These are phyloP conservation scores for Netelia fuscicornis DNA, from an alignment of 2,888 invertebrate genomes.

Conservation along the genomic window DNA sequence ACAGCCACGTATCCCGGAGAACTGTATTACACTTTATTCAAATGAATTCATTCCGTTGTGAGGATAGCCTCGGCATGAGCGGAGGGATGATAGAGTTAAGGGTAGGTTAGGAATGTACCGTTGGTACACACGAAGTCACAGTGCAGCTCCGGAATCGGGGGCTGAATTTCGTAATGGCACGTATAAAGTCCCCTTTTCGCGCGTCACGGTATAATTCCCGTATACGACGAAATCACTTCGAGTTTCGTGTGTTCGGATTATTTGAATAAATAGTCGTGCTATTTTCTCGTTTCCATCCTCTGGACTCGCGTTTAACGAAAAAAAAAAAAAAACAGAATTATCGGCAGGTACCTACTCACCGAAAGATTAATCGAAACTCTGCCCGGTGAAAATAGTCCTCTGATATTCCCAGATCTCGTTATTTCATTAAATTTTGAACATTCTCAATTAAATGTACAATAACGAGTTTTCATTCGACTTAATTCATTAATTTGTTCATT, in stretches of 20 bases:
- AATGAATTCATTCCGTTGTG: conserved; percentile 64
- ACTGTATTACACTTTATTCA: conserved; percentile 65
- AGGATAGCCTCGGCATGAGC: conserved; percentile 50
- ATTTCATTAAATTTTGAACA: background rate
- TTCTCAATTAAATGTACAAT: too few species aligned
- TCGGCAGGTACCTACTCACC: conserved; percentile 1
- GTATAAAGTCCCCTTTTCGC: conserved; percentile 36
- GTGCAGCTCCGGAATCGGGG: conserved; percentile 3
- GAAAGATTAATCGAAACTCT: background rate
- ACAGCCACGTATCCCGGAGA: conserved; percentile 20
- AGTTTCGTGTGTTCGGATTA: conserved; percentile 54
- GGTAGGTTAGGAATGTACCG: conserved; percentile 25
- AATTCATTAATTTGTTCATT: too few species aligned
- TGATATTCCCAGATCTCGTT: background rate
- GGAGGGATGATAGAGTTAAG: conserved; percentile 52
- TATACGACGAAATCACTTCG: conserved; percentile 62
- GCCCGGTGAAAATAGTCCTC: too few species aligned
- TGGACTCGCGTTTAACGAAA: conserved; percentile 30
- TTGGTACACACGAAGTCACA: conserved; percentile 24
- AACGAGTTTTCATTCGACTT: too few species aligned
- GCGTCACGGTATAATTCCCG: conserved; percentile 54
- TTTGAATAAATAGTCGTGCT: conserved; percentile 59
- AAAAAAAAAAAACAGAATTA: background rate
- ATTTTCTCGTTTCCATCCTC: conserved; percentile 29
- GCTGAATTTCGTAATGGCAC: conserved; percentile 43